A percentile compares a stretch with the other conserved stretches of the same genome.
Evolutionary conservation across 2,888 invertebrate species (phyloP).

Genomic region (Abrostola tripartita): DNA sequence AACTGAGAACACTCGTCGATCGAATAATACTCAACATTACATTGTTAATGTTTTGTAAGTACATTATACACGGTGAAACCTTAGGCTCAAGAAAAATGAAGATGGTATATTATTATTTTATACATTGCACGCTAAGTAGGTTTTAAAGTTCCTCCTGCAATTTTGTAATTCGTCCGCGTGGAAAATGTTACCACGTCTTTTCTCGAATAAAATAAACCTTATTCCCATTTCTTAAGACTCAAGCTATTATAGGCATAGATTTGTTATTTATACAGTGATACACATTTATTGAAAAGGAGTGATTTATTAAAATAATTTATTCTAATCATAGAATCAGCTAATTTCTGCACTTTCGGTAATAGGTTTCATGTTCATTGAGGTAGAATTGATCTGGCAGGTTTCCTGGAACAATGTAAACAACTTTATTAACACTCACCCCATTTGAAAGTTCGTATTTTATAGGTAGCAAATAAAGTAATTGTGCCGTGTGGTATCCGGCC

Average conservation of each 20-base stretch:
- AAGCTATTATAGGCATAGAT: too few species aligned
- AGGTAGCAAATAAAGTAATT: too few species aligned
- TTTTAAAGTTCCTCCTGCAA: too few species aligned
- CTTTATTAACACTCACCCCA: too few species aligned
- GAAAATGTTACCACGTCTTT: too few species aligned
- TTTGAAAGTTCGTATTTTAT: too few species aligned
- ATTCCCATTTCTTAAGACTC: too few species aligned
- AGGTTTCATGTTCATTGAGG: conserved; percentile 77
- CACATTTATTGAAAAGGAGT: background rate
- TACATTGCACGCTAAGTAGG: too few species aligned
- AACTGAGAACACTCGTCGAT: conserved; percentile 1
- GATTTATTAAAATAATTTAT: background rate
- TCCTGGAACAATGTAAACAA: conserved; percentile 65
- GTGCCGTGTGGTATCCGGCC: too few species aligned
- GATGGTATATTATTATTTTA: too few species aligned
- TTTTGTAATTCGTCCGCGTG: too few species aligned
- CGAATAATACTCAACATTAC: background rate
- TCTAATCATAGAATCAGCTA: conserved; percentile 58
- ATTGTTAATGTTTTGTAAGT: background rate
- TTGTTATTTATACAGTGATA: background rate
- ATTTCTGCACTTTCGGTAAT: conserved; percentile 74
- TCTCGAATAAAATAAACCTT: too few species aligned
- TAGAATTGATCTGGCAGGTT: conserved; percentile 64
- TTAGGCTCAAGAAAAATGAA: background rate
- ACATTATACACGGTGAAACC: background rate